Evolutionary conservation across 2,888 invertebrate genomes (phyloP), one percentile per base, ranked within the genome.

Genomic region (Tribolium freemani): DNA sequence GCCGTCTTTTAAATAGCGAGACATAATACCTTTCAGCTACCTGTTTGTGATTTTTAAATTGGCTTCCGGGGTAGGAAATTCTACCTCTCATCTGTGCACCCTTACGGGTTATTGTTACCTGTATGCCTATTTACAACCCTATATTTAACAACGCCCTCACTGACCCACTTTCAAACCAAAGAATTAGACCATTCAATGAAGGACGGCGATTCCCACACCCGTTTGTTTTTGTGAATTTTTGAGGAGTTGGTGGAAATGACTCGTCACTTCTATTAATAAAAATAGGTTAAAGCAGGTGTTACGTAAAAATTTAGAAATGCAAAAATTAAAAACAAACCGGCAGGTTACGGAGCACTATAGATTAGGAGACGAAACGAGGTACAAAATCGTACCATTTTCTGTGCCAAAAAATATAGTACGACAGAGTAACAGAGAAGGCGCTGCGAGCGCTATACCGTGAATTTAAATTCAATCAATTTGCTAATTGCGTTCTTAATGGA

Each of bases 121-220:
- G 77, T 74, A 68, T 57, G 31, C 71, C 74, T 71, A 72, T 69
- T 70, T 71, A 70, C 73, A 73, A 75, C 76, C 75, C 75, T 71
- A 71, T 71, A 73, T 74, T 74, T 53, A 64, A 64, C 68, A 67
- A 75, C 77, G 76, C 77, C 77, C 76, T 76, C 75, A 60, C 70
- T 78, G 78, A 78, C 78, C 78, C 72, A 78, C 76, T 78, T 78
- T 46, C 48, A 57, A 50, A 53, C 58, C 63, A 72, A 76, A 77
- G 73, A 71, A 50, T 50, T 13, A n/a, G 10, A 46, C 48, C 38
- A 13, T 38, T 26, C 61, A 46, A 45, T 20, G 20, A 48, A 58
- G 21, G 60, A 30, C n/a, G 45, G 3, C 45, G 16, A 26, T 63
- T 63, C 63, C 63, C 63, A 63, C 63, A 63, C 61, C 50, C 45